Percentiles rank a stretch among this genome's conserved stretches.
Conservation (phyloP, 1,140 invertebrate species). For the Eriosoma lanigerum region DNA sequence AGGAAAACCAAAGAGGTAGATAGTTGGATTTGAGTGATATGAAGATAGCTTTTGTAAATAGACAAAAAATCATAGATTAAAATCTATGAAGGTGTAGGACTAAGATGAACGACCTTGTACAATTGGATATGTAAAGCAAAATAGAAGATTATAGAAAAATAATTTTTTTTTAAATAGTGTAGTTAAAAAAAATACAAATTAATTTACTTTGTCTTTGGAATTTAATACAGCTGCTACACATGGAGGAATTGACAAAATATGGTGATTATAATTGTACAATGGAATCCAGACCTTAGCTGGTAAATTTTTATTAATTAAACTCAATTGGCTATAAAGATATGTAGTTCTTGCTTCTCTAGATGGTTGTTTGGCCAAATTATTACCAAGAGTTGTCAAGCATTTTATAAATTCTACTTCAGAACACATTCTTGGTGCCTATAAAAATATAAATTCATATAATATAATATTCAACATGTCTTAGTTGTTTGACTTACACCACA, state of each 20-base stretch:
- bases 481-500: slow-evolving; percentile 67
- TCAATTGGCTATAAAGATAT: slow-evolving; percentile 87
- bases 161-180: no score
- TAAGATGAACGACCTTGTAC: no score
- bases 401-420: slow-evolving; percentile 86
- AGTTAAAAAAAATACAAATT: no score
- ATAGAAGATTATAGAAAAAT: no score
- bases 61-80: no score
- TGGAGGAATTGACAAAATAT: slow-evolving; percentile 89
- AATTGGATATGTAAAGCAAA: no score
- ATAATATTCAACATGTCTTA: neutral
- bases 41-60: no score
- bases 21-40: no score
- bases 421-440: slow-evolving; percentile 75
- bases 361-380: slow-evolving; percentile 81
- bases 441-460: slow-evolving; percentile 32
- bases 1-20: no score
- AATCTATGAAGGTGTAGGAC: no score
- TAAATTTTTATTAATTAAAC: slow-evolving; percentile 91
- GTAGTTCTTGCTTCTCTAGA: slow-evolving; percentile 94
- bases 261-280: slow-evolving; percentile 69
- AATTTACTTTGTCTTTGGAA: slow-evolving; percentile 90
- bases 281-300: slow-evolving; percentile 97
- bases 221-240: slow-evolving; percentile 95
- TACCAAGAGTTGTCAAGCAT: slow-evolving; percentile 87